Conservation (phyloP, 1,140 invertebrate species). For the Achroia grisella region DNA sequence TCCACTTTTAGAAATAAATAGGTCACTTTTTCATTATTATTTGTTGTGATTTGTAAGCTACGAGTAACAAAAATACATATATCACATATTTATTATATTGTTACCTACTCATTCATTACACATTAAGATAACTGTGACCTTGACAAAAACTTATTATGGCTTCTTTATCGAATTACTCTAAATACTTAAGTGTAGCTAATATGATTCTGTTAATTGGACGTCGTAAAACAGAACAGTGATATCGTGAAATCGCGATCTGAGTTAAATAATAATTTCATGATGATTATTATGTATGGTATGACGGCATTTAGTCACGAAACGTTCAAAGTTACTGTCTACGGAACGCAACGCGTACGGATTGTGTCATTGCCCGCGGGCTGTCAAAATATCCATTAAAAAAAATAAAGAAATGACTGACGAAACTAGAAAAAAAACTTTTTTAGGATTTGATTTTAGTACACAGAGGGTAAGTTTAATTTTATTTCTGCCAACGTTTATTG, state of each 20-base stretch:
- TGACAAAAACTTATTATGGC: slow-evolving; percentile 3
- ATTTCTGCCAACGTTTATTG: no score
- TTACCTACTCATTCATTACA: background rate
- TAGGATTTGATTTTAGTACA: slow-evolving; percentile 87
- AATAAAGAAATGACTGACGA: slow-evolving; percentile 45
- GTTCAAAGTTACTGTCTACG: slow-evolving; percentile 22
- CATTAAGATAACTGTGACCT: slow-evolving; percentile 25
- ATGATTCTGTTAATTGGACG: slow-evolving; percentile 18
- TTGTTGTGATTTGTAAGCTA: no score
- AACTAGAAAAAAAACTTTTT: slow-evolving; percentile 72
- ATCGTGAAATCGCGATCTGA: slow-evolving; percentile 31
- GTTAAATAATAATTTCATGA: slow-evolving; percentile 6
- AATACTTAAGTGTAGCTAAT: slow-evolving; percentile 19
- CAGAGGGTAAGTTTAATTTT: slow-evolving; percentile 79
- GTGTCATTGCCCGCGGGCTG: slow-evolving; percentile 33
- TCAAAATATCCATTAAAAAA: slow-evolving; percentile 47
- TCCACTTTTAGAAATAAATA: no score
- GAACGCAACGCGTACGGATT: slow-evolving; percentile 29
- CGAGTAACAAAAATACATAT: no score
- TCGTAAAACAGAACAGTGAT: slow-evolving; percentile 39
- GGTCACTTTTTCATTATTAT: no score
- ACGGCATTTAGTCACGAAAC: slow-evolving; percentile 42
- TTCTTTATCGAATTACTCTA: slow-evolving; percentile 28
- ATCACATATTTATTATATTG: no score
- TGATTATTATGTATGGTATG: slow-evolving; percentile 23